Evolutionary conservation across 2,113 vertebrate species (phyloP), one percentile per base, ranked within the genome.

Genomic region (Epinephelus cyanopodus): DNA sequence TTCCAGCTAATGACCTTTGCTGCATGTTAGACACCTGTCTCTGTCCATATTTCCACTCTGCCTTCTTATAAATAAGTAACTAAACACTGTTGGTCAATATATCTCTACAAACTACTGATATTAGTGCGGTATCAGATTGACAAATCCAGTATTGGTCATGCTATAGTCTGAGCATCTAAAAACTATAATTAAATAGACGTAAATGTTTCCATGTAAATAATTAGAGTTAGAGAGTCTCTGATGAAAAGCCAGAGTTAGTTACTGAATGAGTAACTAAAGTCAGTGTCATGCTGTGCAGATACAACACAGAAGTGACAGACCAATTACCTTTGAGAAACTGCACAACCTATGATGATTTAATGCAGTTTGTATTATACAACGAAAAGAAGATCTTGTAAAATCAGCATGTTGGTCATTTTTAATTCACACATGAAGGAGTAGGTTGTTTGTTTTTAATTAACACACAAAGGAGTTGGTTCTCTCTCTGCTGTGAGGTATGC

Each of bases 371-470:
- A 61, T 52, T 45, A 53, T 61, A 75, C 23, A 23, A 4, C 11
- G n/a, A 42, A 39, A 64, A 63, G 23, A 76, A 65, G 21, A 27
- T 54, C 6, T 25, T 48, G 63, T 47, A 39, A 13, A 21, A 45
- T 47, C 47, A 71, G 33, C 25, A 58, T 54, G 50, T 21, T 93
- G 63, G 72, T 93, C 89, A 74, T 78, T 84, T 95, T 93, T 93
- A 91, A 93, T 94, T 94, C 86, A 63, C 88, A 92, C 74, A 33
- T 92, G 83, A 81, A 77, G 81, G 77, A 67, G 74, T 81, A 67
- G 45, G 93, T 90, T 89, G 77, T 84, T 88, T 67, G 83, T 88
- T 96, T 96, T 95, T 94, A 93, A 94, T 95, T 96, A 93, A 75
- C 92, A 94, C 84, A 61, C 89, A 80, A 74, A 80, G 87, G 77